Evolutionary conservation across 2,888 invertebrate genomes (phyloP).

Genomic region (Rotaria socialis): DNA sequence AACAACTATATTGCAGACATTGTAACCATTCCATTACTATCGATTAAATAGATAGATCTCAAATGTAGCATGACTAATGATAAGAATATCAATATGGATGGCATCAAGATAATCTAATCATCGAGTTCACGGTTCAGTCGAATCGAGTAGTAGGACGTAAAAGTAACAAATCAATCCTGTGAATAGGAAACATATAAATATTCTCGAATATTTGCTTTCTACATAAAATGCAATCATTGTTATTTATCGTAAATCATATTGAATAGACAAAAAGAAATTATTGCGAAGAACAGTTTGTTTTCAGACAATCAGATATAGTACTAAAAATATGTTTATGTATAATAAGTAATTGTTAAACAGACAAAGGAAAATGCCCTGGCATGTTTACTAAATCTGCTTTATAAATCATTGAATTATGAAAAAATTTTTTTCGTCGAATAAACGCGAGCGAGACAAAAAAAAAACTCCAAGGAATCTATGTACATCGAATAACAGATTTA

Average conservation of each 20-base stretch:
- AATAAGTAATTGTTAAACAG: constrained; percentile 3
- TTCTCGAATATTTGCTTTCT: no score
- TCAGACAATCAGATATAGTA: neutral
- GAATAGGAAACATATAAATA: no score
- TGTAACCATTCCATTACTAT: neutral
- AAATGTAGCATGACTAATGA: neutral
- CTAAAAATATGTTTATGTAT: neutral
- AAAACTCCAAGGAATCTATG: no score
- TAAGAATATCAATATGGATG: neutral
- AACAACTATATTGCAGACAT: neutral
- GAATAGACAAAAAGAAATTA: no score
- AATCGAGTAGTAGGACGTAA: no score
- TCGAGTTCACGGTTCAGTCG: neutral
- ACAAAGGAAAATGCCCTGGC: neutral
- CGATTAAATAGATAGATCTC: neutral
- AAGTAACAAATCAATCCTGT: no score
- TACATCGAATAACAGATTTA: no score
- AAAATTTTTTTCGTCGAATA: neutral
- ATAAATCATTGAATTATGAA: neutral
- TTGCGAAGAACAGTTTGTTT: neutral
- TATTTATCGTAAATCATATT: no score
- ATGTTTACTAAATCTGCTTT: no score
- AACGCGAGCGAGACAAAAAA: neutral
- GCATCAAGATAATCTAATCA: neutral
- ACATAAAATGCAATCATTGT: no score